Evolutionary conservation across 2,888 invertebrate genomes (phyloP), one percentile per base, ranked within the genome.

Genomic region (Nudaria mundana): DNA sequence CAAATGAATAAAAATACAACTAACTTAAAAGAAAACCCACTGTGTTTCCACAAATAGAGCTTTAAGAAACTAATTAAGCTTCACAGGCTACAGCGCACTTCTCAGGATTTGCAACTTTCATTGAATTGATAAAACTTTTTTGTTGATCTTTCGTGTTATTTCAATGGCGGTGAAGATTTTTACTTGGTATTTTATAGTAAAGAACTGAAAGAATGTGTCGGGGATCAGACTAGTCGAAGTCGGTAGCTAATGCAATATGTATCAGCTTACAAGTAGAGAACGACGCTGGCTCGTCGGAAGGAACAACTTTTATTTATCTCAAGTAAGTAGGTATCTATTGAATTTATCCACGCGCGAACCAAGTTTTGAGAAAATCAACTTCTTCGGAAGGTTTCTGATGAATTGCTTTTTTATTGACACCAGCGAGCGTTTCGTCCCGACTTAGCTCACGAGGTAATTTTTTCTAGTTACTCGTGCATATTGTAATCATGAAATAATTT

Each of bases 231-330:
- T 63, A 54, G 44, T 47, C 51, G 52, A 56, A 64, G 68, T 65
- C 68, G 54, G 58, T 48, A 44, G 54, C 71, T 78, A 71, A 79
- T 81, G 76, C 70, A 81, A 78, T 80, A 80, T 81, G 75, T 77
- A 80, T 77, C 64, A 76, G 70, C 60, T 70, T 61, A 60, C 60
- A 55, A 62, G 53, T 38, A 53, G 46, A 51, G 44, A 55, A 51
- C 62, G 48, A 48, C 40, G 48, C 59, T 46, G 53, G 40, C 48
- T 46, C 38, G 40, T 8, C 44, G 40, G 47, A 56, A 48, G 51
- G 35, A 56, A 51, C 44, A 37, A 47, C 53, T 56, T 53, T 58
- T 51, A 48, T 58, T 48, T 53, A 53, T 50, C 40, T 51, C 33
- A 49, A 56, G 53, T n/a, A n/a, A n/a, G n/a, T n/a, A n/a, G n/a